Evolutionary conservation across 2,113 vertebrate genomes (phyloP), one percentile per base, ranked within the genome.

Genomic region (Hemichromis elongatus): DNA sequence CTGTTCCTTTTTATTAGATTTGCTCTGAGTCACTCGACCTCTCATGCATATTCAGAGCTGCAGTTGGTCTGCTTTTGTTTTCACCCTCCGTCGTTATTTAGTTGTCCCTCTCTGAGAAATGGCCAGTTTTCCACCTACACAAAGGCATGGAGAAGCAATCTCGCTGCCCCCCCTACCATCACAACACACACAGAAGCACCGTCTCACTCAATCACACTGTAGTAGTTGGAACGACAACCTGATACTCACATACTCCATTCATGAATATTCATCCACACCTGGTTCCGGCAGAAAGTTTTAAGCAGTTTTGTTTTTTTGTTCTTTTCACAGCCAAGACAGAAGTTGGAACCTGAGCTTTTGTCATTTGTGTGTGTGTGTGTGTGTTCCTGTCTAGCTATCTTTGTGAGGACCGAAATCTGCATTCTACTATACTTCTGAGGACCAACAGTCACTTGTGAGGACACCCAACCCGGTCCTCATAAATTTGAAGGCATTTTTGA

Each of bases 241-340:
- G 59, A 89, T 90, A 80, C 79, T 86, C n/a, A 5, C n/a, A n/a
- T n/a, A n/a, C 33, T 89, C 70, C 80, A 42, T 28, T 90, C 93
- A 95, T 96, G 95, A 96, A 96, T 96, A 96, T 96, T 95, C 95
- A 96, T 92, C 81, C 89, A 91, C 95, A 96, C 94, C 95, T 96
- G 95, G 88, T 94, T 90, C 90, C 77, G 47, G 84, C 93, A 88
- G 79, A 93, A 90, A 92, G 81, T 89, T 96, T 93, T 80, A 55
- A 85, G 80, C 91, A 86, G 93, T 86, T 95, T 94, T 95, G 91
- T 18, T 91, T 77, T 68, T 42, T 73, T 47, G 14, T 70, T 47
- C 24, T 50, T 75, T 28, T 88, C 84, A 0, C 86, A 86, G 89
- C 82, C 86, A 56, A 92, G 89, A 92, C 86, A 93, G 88, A 93